A percentile compares a stretch with the other conserved stretches of the same genome.
Evolutionary conservation across 2,113 vertebrate species (phyloP).

Genomic region (Poecilia latipinna): DNA sequence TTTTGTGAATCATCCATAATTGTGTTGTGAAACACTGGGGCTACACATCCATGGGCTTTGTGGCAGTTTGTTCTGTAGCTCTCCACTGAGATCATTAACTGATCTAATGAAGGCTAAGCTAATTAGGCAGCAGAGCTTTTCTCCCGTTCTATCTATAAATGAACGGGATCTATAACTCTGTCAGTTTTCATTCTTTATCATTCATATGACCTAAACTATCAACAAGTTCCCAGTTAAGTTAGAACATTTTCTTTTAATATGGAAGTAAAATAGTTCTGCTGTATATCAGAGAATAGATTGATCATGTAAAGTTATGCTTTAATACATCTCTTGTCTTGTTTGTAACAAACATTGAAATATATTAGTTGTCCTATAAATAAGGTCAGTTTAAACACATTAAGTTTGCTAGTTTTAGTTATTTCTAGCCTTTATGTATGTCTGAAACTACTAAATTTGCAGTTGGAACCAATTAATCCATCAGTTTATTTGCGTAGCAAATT

Average conservation of each 20-base stretch:
- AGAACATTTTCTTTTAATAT: neutral
- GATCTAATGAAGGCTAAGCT: slow-evolving; percentile 62
- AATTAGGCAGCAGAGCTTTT: slow-evolving; percentile 39
- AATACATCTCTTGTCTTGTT: too few relatives aligned
- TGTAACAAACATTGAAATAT: too few relatives aligned
- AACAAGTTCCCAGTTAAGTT: neutral
- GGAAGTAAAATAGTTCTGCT: too few relatives aligned
- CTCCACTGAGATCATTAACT: slow-evolving; percentile 61
- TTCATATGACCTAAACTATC: neutral
- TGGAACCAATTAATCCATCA: too few relatives aligned
- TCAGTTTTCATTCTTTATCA: neutral
- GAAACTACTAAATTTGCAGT: too few relatives aligned
- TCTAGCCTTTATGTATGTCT: too few relatives aligned
- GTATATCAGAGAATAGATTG: too few relatives aligned
- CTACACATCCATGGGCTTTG: neutral
- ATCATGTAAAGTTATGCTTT: too few relatives aligned
- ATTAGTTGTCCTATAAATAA: too few relatives aligned
- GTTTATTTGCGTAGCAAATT: too few relatives aligned
- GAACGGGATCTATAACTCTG: neutral
- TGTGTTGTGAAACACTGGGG: slow-evolving; percentile 2
- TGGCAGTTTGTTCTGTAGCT: slow-evolving; percentile 24
- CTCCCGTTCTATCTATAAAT: slow-evolving; percentile 9
- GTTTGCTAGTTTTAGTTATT: too few relatives aligned
- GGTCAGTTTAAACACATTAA: too few relatives aligned
- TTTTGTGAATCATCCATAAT: neutral